Base-by-base conservation (phyloP, 2,797 vertebrate genomes). In the Selene dorsalis region DNA sequence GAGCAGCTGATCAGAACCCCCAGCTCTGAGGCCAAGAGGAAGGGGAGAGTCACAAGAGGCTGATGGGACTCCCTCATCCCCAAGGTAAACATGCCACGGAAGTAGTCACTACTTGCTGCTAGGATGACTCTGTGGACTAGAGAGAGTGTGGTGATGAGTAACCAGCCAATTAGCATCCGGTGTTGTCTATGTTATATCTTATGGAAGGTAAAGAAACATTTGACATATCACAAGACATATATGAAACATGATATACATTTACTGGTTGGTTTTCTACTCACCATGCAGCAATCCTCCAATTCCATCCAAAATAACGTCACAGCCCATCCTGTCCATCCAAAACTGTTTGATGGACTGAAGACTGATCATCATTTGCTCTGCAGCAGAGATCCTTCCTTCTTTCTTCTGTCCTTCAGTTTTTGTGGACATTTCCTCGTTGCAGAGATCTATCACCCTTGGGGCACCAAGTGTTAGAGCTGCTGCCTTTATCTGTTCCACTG, bases 51-150 rank as follows among this genome's bases (percentile, higher is more conserved):
- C 7, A 96, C 90, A 32, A 82, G 55, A 0, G 71, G 28, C 80
- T 96, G 95, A 43, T 58, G 80, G 52, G 93, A 93, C 87, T 97
- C 96, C 77, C 45, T 94, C 96, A 97, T 97, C 2, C 95, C 96
- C 3, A 92, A 93, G 62, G 94, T 93, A 73, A 97, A 96, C 96
- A 97, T 97, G 35, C 92, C 95, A 6, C 88, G 91, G 85, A 97
- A 97, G 87, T 95, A 97, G 85, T 96, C 95, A 10, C 95, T 95
- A 84, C 94, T 93, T 10, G 93, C 95, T n/a, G 95, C 95, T 79
- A 97, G 87, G 41, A 96, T 85, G 17, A 93, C 93, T 78, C 94
- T 94, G 89, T 97, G 96, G 77, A 93, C 96, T 97, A 79, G 55
- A 84, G 4, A 20, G 5, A 72, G 18, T 12, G 45, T 3, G 8